Conservation (phyloP, 2,113 vertebrate species). For the Odocoileus hemionus region DNA sequence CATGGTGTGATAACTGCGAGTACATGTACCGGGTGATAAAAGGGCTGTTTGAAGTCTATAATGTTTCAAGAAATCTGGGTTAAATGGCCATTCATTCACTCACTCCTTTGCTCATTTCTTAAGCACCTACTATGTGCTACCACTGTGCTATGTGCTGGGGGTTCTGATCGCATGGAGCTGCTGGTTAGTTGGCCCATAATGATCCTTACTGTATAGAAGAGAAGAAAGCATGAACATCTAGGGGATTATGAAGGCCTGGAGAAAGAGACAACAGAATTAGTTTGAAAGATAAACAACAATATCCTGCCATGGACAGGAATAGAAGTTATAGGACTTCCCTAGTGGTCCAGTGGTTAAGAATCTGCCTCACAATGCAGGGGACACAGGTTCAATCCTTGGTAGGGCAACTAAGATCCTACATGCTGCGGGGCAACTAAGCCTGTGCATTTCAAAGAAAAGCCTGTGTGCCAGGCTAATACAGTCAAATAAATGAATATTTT, state of each 20-base stretch:
- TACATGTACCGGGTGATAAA: background rate
- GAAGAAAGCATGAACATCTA: background rate
- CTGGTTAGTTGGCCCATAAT: background rate
- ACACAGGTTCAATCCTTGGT: background rate
- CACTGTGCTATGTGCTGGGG: background rate
- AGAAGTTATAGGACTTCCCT: background rate
- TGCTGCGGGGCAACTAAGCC: background rate
- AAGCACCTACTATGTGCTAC: background rate
- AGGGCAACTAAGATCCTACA: background rate
- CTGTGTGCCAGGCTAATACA: background rate
- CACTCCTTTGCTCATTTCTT: background rate
- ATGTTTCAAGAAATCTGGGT: background rate
- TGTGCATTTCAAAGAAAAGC: background rate
- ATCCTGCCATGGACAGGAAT: background rate
- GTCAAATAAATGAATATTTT: background rate
- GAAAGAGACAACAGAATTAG: background rate
- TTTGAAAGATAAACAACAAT: background rate
- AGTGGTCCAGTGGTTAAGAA: background rate
- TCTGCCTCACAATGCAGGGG: fast-evolving
- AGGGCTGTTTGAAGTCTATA: background rate
- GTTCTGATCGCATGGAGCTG: background rate
- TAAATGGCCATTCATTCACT: background rate
- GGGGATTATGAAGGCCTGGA: background rate
- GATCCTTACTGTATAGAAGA: background rate
- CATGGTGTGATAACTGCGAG: slow-evolving; percentile 12